Base-by-base conservation (phyloP, 2,888 invertebrate species). In the Drosophila limbata region DNA sequence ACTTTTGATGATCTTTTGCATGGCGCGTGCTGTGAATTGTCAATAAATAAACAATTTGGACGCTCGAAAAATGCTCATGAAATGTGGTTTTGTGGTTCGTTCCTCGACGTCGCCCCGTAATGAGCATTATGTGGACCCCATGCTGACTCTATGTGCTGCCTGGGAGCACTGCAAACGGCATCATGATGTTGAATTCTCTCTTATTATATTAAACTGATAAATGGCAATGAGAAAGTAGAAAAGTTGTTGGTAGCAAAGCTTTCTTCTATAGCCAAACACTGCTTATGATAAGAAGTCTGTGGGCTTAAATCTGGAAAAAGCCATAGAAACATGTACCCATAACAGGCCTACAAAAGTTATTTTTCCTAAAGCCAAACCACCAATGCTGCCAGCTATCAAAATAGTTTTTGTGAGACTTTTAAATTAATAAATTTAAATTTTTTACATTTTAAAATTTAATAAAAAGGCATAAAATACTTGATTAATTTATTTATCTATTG, bases 21-120 rank as follows among this genome's bases (percentile, higher is more conserved):
- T 59, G 65, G 70, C 73, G 79, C 84, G 88, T 84, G 84, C 88
- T 84, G 88, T 73, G 84, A 81, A 87, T 84, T 79, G 79, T 79
- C 84, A 88, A 84, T 84, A 84, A 87, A 84, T 81, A 87, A 85
- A 83, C 85, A 83, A 81, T 87, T 83, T 79, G 68, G 60, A 65
- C 60, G 73, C 82, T 80, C 69, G 62, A 68, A 74, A 79, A 72
- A 69, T 56, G 77, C 50, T 61, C 63, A 51, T 69, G 70, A 59
- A 72, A 73, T 81, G 64, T 63, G n/a, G n/a, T 81, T 77, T 61
- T 69, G 57, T 77, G 40, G 17, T 11, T 17, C 40, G 25, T 19
- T 19, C 3, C 19, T 19, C 19, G 19, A 19, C 11, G 3, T n/a
- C 11, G 13, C 17, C 40, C n/a, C 48, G 17, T 53, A 40, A 39